These are phyloP conservation scores for Solen grandis DNA, from an alignment of 1,140 invertebrate species.

Conservation along the genomic window DNA sequence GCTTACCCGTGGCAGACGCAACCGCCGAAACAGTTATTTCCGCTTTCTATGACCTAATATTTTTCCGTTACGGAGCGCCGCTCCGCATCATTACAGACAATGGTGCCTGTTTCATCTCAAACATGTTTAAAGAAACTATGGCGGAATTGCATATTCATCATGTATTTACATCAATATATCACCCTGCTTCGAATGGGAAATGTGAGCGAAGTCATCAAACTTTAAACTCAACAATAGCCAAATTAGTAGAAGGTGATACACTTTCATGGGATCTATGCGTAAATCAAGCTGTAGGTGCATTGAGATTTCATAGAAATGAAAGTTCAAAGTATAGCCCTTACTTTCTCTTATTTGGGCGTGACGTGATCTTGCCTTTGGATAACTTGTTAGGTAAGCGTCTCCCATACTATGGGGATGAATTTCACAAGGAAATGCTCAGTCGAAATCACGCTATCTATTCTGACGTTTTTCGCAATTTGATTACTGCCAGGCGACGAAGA, in stretches of 20 bases:
- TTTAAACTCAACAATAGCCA: slow-evolving; percentile 8
- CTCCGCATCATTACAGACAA: background rate
- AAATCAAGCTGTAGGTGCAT: background rate
- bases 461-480: background rate
- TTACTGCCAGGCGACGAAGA: background rate
- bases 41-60: slow-evolving; percentile 57
- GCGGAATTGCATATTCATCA: background rate
- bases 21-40: slow-evolving; percentile 9
- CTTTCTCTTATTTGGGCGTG: background rate
- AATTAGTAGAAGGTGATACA: slow-evolving; percentile 22
- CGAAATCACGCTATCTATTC: background rate
- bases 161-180: background rate
- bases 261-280: background rate
- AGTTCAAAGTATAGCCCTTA: background rate
- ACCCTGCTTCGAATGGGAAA: background rate
- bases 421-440: background rate
- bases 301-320: background rate
- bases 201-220: background rate
- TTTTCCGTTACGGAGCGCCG: slow-evolving; percentile 38
- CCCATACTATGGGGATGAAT: background rate
- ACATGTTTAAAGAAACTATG: background rate
- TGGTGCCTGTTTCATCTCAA: slow-evolving; percentile 2
- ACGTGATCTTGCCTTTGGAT: background rate
- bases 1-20: slow-evolving; percentile 17
- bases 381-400: background rate